Base-by-base conservation (phyloP, 2,797 vertebrate species). In the Alectoris magna region DNA sequence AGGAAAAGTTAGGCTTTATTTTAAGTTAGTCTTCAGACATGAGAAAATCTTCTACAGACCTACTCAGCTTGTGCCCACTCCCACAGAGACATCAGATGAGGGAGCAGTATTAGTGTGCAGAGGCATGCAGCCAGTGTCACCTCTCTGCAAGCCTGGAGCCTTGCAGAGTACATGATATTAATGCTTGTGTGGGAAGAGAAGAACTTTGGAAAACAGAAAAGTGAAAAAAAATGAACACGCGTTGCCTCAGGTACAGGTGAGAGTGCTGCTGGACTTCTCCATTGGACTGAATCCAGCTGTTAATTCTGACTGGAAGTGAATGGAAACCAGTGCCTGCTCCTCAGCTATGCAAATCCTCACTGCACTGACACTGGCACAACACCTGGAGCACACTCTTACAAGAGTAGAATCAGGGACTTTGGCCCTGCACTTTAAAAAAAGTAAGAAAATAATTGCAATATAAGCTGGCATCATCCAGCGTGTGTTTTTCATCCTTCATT, bases 1-100 rank as follows among this genome's bases (percentile, higher is more conserved):
- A 73, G 53, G 13, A 88, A 90, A 71, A 41, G 26, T 63, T 73
- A 58, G 49, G 10, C 19, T 85, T 92, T 85, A 78, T 27, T 71
- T n/a, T 77, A 82, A 74, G 14, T 2, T 73, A 66, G 26, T 71
- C 26, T n/a, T 79, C 36, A 71, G 11, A 64, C 26, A 59, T 34
- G 26, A 82, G 58, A 84, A 17, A 78, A 73, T 29, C 21, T 84
- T 55, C 66, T 73, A 79, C 43, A 68, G 74, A 58, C 16, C 23
- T 62, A 0, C 2, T 4, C 23, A 71, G 34, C 44, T 75, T 85
- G 60, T 56, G 64, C 56, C 34, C 41, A 6, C 15, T 79, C 19
- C 44, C 38, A 31, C 48, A 31, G 60, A 77, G 41, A 68, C 34
- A 34, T 2, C 6, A 38, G 39, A 38, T 56, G 17, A 55, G 29